Percentiles rank a stretch among this genome's conserved stretches.
These are phyloP conservation scores for Zosterops japonicus DNA, from an alignment of 2,113 vertebrate genomes.

Conservation along the genomic window DNA sequence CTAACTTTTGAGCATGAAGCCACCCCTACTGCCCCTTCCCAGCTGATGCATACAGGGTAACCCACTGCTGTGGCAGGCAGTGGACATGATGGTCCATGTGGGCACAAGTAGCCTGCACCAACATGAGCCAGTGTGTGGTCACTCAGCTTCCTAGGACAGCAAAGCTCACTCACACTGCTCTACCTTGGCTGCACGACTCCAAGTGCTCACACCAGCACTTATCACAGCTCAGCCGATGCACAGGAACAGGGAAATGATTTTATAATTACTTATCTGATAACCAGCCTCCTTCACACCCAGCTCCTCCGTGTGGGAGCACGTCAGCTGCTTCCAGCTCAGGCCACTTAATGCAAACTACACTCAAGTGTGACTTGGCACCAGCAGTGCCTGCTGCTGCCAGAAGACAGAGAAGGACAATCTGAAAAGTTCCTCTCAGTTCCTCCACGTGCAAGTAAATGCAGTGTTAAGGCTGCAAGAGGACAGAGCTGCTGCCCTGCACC, in stretches of 20 bases:
- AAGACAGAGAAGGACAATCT: background rate
- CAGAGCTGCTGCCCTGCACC: background rate
- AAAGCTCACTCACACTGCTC: background rate
- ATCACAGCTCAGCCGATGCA: fast-evolving
- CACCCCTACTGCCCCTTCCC: background rate
- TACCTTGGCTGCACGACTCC: background rate
- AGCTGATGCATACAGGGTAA: background rate
- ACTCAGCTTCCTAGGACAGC: background rate
- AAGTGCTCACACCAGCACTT: background rate
- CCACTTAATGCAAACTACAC: background rate
- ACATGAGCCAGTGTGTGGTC: fast-evolving
- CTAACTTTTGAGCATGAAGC: background rate
- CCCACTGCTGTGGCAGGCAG: background rate
- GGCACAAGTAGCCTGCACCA: background rate
- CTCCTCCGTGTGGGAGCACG: background rate
- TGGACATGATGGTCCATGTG: fast-evolving
- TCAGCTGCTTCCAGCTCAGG: background rate
- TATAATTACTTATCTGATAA: conserved; percentile 35
- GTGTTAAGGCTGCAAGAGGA: background rate
- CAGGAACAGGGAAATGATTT: conserved; percentile 13
- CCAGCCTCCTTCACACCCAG: background rate
- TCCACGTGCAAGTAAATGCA: background rate
- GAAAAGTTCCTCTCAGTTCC: background rate
- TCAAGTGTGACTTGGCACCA: background rate
- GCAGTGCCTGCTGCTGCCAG: background rate